Evolutionary conservation across 2,113 vertebrate species (phyloP), one percentile per base, ranked within the genome.

Genomic region (Psettodes erumei): DNA sequence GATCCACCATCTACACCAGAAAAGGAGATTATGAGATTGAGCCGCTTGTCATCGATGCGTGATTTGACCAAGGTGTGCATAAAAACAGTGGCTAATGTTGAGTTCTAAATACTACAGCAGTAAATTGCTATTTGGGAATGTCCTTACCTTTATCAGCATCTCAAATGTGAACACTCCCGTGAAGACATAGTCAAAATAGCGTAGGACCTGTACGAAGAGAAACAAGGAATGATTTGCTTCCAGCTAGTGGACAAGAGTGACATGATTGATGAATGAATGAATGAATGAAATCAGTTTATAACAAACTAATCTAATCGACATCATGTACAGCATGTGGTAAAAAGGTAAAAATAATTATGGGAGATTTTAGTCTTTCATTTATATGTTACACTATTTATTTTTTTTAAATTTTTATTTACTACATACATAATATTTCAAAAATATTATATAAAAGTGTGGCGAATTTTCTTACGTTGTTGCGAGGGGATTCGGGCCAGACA

Each of bases 141-240:
- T 8, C 3, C 53, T 77, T 90, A 98, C 97, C 96, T 98, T 98
- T 81, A 97, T 95, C 37, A 98, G 93, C 97, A 98, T 98, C 91
- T 98, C 97, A 86, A 98, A 98, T 19, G 96, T 98, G 85, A 98
- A 98, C 77, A 97, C 96, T 58, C 96, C 97, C 0, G 97, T 98
- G 77, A 98, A 98, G 64, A 98, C 96, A 12, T 98, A 98, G 91
- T 98, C 97, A 58, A 98, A 98, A 86, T 98, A 98, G 30, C 96
- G 94, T 56, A 97, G 93, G 53, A 97, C 96, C 96, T 97, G 80
- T 33, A 77, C 50, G 43, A 60, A 73, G 37, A 84, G 73, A 65
- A 59, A 81, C 16, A 74, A 6, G 8, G 12, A 19, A 40, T 35
- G 7, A 51, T 71, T 33, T 32, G 42, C 15, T 33, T 47, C 30